Percentiles rank a stretch among this genome's conserved stretches.
These are phyloP conservation scores for Siniperca scherzeri DNA, from an alignment of 2,797 vertebrate genomes.

Conservation along the genomic window DNA sequence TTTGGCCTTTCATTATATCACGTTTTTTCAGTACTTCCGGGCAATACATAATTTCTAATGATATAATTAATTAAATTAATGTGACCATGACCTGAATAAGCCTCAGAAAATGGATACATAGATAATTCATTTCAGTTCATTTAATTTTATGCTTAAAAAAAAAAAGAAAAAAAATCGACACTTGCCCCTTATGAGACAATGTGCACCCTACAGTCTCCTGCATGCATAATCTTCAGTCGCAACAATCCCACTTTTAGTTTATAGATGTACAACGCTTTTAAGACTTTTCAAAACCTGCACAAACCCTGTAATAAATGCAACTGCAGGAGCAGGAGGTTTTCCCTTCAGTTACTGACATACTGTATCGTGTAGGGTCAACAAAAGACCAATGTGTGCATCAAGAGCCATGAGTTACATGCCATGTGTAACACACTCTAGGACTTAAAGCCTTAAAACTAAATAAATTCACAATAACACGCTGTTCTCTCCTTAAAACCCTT, in stretches of 20 bases:
- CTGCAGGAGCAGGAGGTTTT: conserved; percentile 12
- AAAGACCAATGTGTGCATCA: conserved; percentile 4
- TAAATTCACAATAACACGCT: conserved; percentile 1
- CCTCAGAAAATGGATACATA: neutral
- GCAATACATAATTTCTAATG: neutral
- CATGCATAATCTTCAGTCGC: neutral
- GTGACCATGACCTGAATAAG: neutral
- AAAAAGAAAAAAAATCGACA: neutral
- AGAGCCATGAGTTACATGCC: conserved; percentile 2
- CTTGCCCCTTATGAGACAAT: neutral
- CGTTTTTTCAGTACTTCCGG: neutral
- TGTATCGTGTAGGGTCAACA: conserved; percentile 6
- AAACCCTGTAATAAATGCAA: neutral
- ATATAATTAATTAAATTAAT: neutral
- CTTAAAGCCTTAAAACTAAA: conserved; percentile 10
- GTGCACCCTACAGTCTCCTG: too few species aligned
- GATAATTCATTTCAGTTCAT: neutral
- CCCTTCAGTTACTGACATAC: conserved; percentile 13
- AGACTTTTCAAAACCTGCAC: neutral
- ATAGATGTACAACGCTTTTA: neutral
- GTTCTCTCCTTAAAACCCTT: neutral
- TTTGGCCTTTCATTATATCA: neutral
- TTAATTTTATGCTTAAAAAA: neutral
- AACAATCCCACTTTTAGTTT: neutral
- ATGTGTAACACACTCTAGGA: neutral